Conservation (phyloP, 2,113 vertebrate genomes). For the Heterotis niloticus region DNA sequence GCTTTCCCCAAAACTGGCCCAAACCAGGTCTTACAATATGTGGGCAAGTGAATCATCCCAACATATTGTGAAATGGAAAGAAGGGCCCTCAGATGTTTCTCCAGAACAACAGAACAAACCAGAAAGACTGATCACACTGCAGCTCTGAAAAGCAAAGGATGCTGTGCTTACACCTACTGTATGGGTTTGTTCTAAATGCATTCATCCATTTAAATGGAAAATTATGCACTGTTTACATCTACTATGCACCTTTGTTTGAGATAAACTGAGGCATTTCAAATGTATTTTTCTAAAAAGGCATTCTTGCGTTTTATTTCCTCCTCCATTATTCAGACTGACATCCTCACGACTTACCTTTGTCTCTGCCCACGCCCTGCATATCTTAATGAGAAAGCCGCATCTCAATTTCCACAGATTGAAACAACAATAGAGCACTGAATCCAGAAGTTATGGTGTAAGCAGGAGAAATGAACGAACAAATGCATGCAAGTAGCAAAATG, state of each 20-base stretch:
- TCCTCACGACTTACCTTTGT: constrained; percentile 51
- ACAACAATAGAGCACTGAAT: constrained; percentile 59
- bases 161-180: background rate
- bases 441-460: background rate
- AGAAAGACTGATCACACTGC: constrained; percentile 13
- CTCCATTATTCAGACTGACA: background rate
- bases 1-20: background rate
- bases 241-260: background rate
- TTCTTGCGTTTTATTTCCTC: background rate
- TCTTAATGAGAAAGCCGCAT: constrained; percentile 65
- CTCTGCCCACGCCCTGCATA: constrained; percentile 66
- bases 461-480: background rate
- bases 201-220: constrained; percentile 9
- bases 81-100: background rate
- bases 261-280: background rate
- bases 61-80: background rate
- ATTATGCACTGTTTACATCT: constrained; percentile 3
- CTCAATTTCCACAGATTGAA: constrained; percentile 61
- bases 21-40: background rate
- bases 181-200: constrained; percentile 1
- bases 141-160: constrained; percentile 7
- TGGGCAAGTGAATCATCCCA: background rate
- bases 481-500: background rate
- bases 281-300: background rate
- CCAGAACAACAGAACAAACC: background rate